Conservation (phyloP, 2,797 vertebrate species). For the Chromis chromis region DNA sequence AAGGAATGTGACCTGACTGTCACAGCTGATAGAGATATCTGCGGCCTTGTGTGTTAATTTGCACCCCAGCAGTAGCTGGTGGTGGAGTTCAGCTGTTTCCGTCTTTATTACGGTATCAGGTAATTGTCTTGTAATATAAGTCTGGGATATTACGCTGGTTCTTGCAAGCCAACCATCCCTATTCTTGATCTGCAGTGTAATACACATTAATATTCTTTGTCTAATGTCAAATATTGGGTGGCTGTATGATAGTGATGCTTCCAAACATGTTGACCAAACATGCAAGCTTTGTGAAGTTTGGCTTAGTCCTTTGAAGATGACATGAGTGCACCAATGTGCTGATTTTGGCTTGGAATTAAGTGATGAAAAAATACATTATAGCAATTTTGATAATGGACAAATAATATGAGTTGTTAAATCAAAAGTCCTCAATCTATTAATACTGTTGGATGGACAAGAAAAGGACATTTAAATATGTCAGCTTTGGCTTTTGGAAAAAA, state of each 20-base stretch:
- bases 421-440: too few species aligned
- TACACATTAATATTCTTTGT: not conserved
- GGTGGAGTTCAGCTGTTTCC: slow-evolving; percentile 56
- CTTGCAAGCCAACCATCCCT: not conserved
- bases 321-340: too few species aligned
- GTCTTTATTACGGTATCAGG: slow-evolving; percentile 24
- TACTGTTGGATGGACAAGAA: too few species aligned
- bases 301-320: too few species aligned
- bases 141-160: slow-evolving; percentile 6
- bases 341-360: too few species aligned
- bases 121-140: slow-evolving; percentile 29
- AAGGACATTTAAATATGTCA: too few species aligned
- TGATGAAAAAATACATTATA: too few species aligned
- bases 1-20: slow-evolving; percentile 76
- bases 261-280: too few species aligned
- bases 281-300: too few species aligned
- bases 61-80: slow-evolving; percentile 42
- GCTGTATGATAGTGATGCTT: not conserved
- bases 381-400: too few species aligned
- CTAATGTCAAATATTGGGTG: not conserved
- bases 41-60: slow-evolving; percentile 52
- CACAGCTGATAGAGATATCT: slow-evolving; percentile 74
- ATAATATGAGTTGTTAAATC: too few species aligned
- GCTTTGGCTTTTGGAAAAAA: too few species aligned
- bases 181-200: not conserved